Base-by-base conservation (phyloP, 2,113 vertebrate genomes). In the Pogonocichla stellata region DNA sequence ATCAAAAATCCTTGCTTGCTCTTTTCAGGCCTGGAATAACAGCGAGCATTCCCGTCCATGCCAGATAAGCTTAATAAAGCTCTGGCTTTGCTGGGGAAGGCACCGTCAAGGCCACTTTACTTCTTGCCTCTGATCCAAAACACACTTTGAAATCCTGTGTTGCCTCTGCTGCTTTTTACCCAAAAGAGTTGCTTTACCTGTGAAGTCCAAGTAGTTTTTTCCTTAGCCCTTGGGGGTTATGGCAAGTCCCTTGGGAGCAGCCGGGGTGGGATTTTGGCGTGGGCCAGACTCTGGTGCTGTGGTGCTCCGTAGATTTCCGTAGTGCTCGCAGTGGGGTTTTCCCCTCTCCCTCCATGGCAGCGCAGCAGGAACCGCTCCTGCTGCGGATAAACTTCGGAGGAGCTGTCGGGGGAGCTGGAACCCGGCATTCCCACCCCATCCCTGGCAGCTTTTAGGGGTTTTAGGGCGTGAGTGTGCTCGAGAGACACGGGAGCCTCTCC, bases 371-470 rank as follows among this genome's bases (percentile, higher is more conserved):
- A 51, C 13, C 0, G 0, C 7, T 88, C 60, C 40, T 2, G 25
- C 71, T 88, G 90, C 8, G 0, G 93, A 45, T 54, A 54, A 96
- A 95, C 90, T 95, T 88, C 0, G 0, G 36, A 65, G 66, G 23
- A 87, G 57, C 80, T 56, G 42, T 5, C 0, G 0, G 56, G 64
- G 80, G 50, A 89, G 70, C 74, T 61, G 8, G 28, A 81, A 57
- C 22, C 42, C 0, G 0, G 20, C 3, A 0, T 58, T 73, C 45
- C 43, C 56, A 25, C 80, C 34, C 34, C 0, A 0, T 2, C 23
- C 12, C 36, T 5, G 6, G 1, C 65, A 10, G 72, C 38, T 42
- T 77, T 80, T 14, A 26, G 79, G 66, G 57, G 69, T 34, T 82
- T 75, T 17, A 24, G 82, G 62, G n/a, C 24, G 42, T 36, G 36